Evolutionary conservation across 2,113 vertebrate species (phyloP).

Genomic region (Nematolebias whitei): DNA sequence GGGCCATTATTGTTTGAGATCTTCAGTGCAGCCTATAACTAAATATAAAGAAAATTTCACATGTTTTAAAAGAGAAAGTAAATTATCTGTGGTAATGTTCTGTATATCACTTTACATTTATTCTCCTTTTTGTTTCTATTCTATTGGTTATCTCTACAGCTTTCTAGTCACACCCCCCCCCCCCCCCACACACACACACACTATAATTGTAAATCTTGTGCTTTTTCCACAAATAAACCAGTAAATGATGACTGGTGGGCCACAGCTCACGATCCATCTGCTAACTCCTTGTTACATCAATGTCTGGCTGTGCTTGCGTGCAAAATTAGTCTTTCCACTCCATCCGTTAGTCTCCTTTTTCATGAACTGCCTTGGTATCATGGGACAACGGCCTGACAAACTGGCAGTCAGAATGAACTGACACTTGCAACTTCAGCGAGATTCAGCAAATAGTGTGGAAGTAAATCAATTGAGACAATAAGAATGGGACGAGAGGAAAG

Average conservation of each 20-base stretch:
- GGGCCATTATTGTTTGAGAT: background rate
- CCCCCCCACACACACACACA: too few relatives aligned
- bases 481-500: slow-evolving; percentile 32
- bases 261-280: slow-evolving; percentile 7
- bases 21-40: background rate
- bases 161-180: too few relatives aligned
- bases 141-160: too few relatives aligned
- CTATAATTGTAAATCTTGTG: background rate
- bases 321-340: slow-evolving; percentile 8
- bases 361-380: slow-evolving; percentile 10
- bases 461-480: slow-evolving; percentile 55
- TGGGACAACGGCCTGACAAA: slow-evolving; percentile 28
- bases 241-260: slow-evolving; percentile 18
- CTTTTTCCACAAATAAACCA: slow-evolving; percentile 11
- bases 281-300: background rate
- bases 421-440: slow-evolving; percentile 41
- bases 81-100: too few relatives aligned
- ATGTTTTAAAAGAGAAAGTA: too few relatives aligned
- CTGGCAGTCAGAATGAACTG: slow-evolving; percentile 52
- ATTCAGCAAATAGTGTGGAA: slow-evolving; percentile 50
- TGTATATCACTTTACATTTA: too few relatives aligned
- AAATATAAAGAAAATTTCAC: too few relatives aligned
- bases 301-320: background rate
- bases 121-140: too few relatives aligned
- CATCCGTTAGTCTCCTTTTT: slow-evolving; percentile 1